Evolutionary conservation across 2,888 invertebrate genomes (phyloP).

Genomic region (Dexiosoma caninum): DNA sequence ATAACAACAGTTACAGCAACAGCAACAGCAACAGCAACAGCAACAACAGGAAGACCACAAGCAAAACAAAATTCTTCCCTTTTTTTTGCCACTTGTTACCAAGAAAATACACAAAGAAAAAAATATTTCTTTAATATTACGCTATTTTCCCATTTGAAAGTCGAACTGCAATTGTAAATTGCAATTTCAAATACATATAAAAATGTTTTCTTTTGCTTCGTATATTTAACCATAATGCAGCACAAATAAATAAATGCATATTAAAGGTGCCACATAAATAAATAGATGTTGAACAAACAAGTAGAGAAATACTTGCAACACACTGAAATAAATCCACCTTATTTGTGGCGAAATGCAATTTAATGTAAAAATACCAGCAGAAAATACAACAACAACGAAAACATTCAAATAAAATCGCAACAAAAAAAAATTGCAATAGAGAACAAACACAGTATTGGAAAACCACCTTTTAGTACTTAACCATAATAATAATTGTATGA

Average conservation of each 20-base stretch:
- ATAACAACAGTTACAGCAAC: too few relatives aligned
- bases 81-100: slow-evolving; percentile 52
- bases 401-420: background rate
- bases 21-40: slow-evolving; percentile 3
- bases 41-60: slow-evolving; percentile 6
- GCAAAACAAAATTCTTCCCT: background rate
- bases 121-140: background rate
- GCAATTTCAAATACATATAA: slow-evolving; percentile 37
- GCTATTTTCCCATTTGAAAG: slow-evolving; percentile 29
- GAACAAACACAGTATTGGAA: slow-evolving; percentile 4
- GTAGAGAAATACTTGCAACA: slow-evolving; percentile 28
- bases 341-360: slow-evolving; percentile 65
- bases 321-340: slow-evolving; percentile 50
- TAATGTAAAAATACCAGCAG: slow-evolving; percentile 42
- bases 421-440: background rate
- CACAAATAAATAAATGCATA: slow-evolving; percentile 46
- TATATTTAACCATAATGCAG: slow-evolving; percentile 14
- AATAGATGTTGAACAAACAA: slow-evolving; percentile 18
- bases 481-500: slow-evolving; percentile 33
- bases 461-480: slow-evolving; percentile 44
- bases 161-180: slow-evolving; percentile 45
- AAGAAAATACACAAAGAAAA: background rate
- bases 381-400: slow-evolving; percentile 1
- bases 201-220: slow-evolving; percentile 3
- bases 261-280: slow-evolving; percentile 46